These are phyloP conservation scores for Stegophylla sp. DNA, from an alignment of 2,888 invertebrate genomes.

Conservation along the genomic window DNA sequence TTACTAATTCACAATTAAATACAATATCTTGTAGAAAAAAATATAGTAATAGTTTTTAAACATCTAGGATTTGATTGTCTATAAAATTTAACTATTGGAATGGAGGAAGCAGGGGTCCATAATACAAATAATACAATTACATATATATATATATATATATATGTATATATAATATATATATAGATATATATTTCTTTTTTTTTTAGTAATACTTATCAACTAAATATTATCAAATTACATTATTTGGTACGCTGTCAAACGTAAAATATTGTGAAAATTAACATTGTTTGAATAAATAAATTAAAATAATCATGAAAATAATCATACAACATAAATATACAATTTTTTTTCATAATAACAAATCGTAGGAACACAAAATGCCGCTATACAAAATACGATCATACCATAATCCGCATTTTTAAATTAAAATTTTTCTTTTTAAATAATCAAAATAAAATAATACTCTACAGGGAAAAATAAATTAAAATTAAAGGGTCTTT, in stretches of 20 bases:
- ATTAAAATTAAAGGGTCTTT: slow-evolving; percentile 47
- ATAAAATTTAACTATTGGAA: slow-evolving; percentile 50
- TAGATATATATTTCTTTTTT: neutral
- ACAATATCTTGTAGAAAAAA: slow-evolving; percentile 34
- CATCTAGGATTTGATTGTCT: slow-evolving; percentile 52
- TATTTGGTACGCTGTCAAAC: slow-evolving; percentile 3
- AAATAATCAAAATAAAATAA: slow-evolving; percentile 23
- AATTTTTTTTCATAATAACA: slow-evolving; percentile 37
- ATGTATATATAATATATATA: neutral
- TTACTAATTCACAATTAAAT: slow-evolving; percentile 37
- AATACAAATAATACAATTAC: slow-evolving; percentile 40
- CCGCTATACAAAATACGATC: slow-evolving; percentile 29
- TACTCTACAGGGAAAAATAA: slow-evolving; percentile 30
- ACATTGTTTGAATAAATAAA: slow-evolving; percentile 28
- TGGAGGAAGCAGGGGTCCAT: slow-evolving; percentile 10
- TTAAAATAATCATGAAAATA: slow-evolving; percentile 33
- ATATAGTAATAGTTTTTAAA: slow-evolving; percentile 33
- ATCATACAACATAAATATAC: slow-evolving; percentile 18
- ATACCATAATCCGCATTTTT: slow-evolving; percentile 21
- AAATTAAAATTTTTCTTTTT: slow-evolving; percentile 13
- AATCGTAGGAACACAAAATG: slow-evolving; percentile 57
- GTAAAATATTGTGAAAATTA: slow-evolving; percentile 18
- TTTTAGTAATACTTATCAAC: slow-evolving; percentile 40
- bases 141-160: neutral
- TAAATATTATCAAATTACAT: slow-evolving; percentile 31